Base-by-base conservation (phyloP, 2,888 invertebrate genomes). In the Maniola hyperantus region DNA sequence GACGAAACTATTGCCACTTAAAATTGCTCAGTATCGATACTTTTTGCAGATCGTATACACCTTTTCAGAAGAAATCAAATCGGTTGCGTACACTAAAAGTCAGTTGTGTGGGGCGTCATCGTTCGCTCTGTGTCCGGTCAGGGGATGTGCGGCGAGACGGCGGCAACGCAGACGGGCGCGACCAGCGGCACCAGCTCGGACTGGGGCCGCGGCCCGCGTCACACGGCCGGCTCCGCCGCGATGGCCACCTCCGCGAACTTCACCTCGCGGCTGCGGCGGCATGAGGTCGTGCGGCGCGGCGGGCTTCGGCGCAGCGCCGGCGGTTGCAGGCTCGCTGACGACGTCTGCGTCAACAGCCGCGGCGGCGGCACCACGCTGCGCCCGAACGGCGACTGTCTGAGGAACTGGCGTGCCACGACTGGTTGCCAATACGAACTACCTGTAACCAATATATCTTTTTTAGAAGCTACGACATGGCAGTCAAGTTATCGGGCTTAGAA, bases 391-490 rank as follows among this genome's bases (percentile, higher is more conserved):
- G 95, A 96, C 71, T 93, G 93, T 26, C 93, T 93, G 18, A 95
- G 94, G 81, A 96, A 96, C 84, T 96, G 96, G 67, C 94, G 95
- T 36, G 96, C 96, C 58, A 95, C 94, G 69, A 96, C 83, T 6
- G 96, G 96, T 67, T 94, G 93, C 95, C 95, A 96, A 77, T 94
- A 92, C 59, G 94, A 94, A 66, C 77, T 83, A 42, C 83, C 90
- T 89, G 83, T 11, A 65, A 63, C 15, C 59, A 11, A 46, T 34
- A n/a, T 5, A 26, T 57, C 2, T 26, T 6, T 39, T 18, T 11
- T 26, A 26, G 5, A 36, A n/a, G 33, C 33, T 34, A 53, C 26
- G 11, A 5, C 2, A 13, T 15, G 15, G 7, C 48, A 18, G 15
- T 15, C 15, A 18, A 18, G 8, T 13, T 18, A 46, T 46, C n/a